Base-by-base conservation (phyloP, 2,888 invertebrate genomes). In the Mactromeris polynyma region DNA sequence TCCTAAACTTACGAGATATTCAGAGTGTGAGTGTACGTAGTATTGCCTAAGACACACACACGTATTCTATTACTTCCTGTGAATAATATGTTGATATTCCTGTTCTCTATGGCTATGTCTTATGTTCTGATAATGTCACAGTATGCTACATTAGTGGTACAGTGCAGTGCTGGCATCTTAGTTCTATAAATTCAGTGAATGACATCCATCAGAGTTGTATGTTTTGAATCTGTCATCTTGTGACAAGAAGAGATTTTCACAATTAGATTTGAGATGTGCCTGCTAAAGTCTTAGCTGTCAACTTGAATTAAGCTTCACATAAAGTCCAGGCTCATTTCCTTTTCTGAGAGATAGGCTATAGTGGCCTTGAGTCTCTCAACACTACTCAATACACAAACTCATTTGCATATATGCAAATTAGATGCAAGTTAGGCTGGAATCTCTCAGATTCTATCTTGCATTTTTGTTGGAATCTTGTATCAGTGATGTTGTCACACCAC, bases 391-490 rank as follows among this genome's bases (percentile, higher is more conserved):
- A 89, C 86, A 87, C 86, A 77, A 38, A 42, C 85, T 89, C 77
- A 92, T 92, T 92, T 92, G 89, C 92, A 92, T 92, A 89, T 91
- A 92, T 92, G 91, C 69, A 91, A 92, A 92, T 92, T 88, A 89
- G 81, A 89, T 85, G 86, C 51, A 87, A 87, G 83, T 87, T 85
- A 83, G 83, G 38, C 69, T 80, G 81, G 84, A 82, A 86, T 89
- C 73, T 33, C 89, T 33, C 54, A 89, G 92, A 92, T 92, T 87
- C 86, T 89, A 92, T 92, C 92, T 81, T 79, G 78, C 85, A 79
- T 86, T 86, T 89, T 89, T 89, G 83, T 88, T 89, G 69, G 88
- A 84, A 89, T 89, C 54, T 77, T 33, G 73, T 79, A 84, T 79
- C 84, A 73, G 36, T n/a, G 54, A 77, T 84, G 80, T 80, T 77